Evolutionary conservation across 1,140 invertebrate species (phyloP).

Genomic region (Drosophila elegans): DNA sequence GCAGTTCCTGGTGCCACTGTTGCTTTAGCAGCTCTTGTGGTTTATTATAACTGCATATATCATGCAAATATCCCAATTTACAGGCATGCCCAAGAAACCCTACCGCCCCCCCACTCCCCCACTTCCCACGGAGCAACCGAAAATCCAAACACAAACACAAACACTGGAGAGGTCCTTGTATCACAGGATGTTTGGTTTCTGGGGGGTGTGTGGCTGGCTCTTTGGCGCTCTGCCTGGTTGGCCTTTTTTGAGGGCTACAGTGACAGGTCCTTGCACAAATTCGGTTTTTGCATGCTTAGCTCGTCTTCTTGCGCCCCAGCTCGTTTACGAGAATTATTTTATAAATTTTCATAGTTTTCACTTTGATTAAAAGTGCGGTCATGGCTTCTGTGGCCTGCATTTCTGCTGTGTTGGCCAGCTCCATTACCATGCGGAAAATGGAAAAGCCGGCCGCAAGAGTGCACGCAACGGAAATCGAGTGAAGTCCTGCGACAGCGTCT

Average conservation of each 20-base stretch:
- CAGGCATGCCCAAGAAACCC: not conserved
- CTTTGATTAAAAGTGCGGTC: slow-evolving; percentile 82
- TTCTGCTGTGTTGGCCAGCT: slow-evolving; percentile 53
- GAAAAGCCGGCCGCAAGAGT: slow-evolving; percentile 35
- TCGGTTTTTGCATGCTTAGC: slow-evolving; percentile 46
- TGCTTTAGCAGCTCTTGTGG: slow-evolving; percentile 74
- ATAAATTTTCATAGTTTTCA: slow-evolving; percentile 81
- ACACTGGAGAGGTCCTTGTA: slow-evolving; percentile 35
- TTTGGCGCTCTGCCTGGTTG: slow-evolving; percentile 2
- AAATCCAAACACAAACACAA: slow-evolving; percentile 46
- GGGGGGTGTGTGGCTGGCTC: slow-evolving; percentile 5
- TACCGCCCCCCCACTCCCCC: not conserved
- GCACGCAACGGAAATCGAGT: slow-evolving; percentile 46
- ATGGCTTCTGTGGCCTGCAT: slow-evolving; percentile 69
- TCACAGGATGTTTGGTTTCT: slow-evolving; percentile 42
- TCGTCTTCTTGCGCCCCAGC: slow-evolving; percentile 12
- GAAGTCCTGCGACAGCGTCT: slow-evolving; percentile 25
- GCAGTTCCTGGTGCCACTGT: slow-evolving; percentile 28
- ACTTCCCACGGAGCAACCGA: slow-evolving; percentile 22
- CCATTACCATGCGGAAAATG: slow-evolving; percentile 52
- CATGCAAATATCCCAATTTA: slow-evolving; percentile 58
- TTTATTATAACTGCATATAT: slow-evolving; percentile 82
- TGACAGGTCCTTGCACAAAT: slow-evolving; percentile 53
- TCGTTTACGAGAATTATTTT: slow-evolving; percentile 73
- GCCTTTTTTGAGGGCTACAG: slow-evolving; percentile 18